Conservation (phyloP, 2,888 invertebrate genomes). For the Hirudinaria manillensis region DNA sequence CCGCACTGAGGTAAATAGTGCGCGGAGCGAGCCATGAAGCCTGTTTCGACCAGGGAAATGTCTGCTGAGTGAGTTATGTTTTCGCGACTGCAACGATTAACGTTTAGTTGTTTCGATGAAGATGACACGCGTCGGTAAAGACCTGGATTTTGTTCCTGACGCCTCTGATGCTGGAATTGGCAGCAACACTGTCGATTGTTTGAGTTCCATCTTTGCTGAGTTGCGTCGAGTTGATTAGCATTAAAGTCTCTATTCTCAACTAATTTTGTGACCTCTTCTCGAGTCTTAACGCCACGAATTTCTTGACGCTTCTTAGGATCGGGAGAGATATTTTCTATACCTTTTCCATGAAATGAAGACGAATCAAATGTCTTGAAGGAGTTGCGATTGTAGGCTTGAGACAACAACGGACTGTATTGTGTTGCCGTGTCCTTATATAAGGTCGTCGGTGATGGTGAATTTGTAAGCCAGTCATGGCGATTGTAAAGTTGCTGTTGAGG, state of each 20-base stretch:
- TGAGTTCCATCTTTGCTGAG: too few relatives aligned
- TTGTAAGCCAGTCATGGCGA: not conserved
- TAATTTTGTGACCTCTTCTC: too few relatives aligned
- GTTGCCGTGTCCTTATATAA: constrained; percentile 15
- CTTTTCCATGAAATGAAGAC: too few relatives aligned
- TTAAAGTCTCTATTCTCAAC: too few relatives aligned
- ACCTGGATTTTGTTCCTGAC: not conserved
- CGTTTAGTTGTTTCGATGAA: not conserved
- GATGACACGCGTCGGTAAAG: not conserved
- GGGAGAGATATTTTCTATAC: too few relatives aligned
- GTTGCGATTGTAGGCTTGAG: not conserved
- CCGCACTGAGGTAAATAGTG: not conserved
- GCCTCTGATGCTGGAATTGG: not conserved
- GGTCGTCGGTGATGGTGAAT: not conserved
- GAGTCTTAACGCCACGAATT: too few relatives aligned
- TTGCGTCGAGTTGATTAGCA: too few relatives aligned
- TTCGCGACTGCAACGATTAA: not conserved
- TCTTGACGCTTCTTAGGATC: too few relatives aligned
- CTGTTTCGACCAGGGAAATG: not conserved
- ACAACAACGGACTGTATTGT: not conserved
- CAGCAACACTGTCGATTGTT: too few relatives aligned
- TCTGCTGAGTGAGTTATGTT: not conserved
- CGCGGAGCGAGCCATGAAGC: not conserved
- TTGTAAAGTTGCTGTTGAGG: constrained; percentile 13
- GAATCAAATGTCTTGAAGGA: constrained; percentile 7